Evolutionary conservation across 2,113 vertebrate species (phyloP).

Genomic region (Gasterosteus nipponicus): DNA sequence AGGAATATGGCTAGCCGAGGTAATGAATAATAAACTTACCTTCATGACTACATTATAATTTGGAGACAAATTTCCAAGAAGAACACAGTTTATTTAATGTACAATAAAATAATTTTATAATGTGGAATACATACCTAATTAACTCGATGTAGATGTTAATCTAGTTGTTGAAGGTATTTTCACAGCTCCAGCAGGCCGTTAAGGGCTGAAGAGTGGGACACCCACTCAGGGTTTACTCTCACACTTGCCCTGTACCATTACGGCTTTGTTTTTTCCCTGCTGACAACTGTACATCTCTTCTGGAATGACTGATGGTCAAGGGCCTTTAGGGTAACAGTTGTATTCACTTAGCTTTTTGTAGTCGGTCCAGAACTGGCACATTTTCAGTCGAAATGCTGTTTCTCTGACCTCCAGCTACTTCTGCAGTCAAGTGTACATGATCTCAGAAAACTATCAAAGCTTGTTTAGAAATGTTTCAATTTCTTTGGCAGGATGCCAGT

Average conservation of each 20-base stretch:
- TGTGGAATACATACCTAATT: conserved; percentile 23
- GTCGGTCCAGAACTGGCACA: conserved; percentile 47
- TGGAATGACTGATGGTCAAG: conserved; percentile 44
- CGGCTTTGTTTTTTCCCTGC: conserved; percentile 20
- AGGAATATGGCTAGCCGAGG: conserved; percentile 43
- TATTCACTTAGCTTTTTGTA: conserved; percentile 45
- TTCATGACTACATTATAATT: conserved; percentile 51
- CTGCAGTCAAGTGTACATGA: conserved; percentile 39
- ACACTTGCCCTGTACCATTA: conserved; percentile 20
- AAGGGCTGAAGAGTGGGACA: conserved; percentile 36
- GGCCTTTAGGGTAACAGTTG: conserved; percentile 45
- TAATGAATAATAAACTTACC: conserved; percentile 66
- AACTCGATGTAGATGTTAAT: background rate
- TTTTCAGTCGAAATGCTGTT: conserved; percentile 46
- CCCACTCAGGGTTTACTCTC: conserved; percentile 41
- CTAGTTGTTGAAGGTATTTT: conserved; percentile 14
- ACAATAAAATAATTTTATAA: conserved; percentile 30
- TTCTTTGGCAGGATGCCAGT: conserved; percentile 39
- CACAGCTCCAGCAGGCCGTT: conserved; percentile 24
- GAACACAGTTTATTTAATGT: background rate
- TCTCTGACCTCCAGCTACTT: conserved; percentile 37
- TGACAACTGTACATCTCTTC: conserved; percentile 33
- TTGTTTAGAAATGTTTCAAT: conserved; percentile 39
- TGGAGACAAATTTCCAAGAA: conserved; percentile 15
- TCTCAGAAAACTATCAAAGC: conserved; percentile 46